Evolutionary conservation across 2,113 vertebrate species (phyloP), one percentile per base, ranked within the genome.

Genomic region (Patagioenas fasciata): DNA sequence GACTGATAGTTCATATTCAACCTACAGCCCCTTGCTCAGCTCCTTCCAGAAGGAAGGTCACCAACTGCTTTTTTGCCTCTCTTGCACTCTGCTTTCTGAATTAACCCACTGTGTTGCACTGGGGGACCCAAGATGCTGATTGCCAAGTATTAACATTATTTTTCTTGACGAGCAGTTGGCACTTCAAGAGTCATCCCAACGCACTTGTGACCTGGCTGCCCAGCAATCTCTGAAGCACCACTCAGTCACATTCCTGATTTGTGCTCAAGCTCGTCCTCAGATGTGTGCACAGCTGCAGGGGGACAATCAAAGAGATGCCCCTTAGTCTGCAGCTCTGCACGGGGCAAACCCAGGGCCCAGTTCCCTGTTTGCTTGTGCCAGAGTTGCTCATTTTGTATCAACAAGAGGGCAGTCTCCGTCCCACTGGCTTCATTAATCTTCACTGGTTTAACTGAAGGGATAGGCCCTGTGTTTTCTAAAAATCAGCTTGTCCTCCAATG

Each of bases 401-500:
- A 24, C 19, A 18, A 47, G 28, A 50, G 9, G 25, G 26, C 58
- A 15, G 56, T 62, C 36, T 81, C 53, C 10, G 29, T 19, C 26
- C 36, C 25, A 1, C 29, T 34, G 34, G 2, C 36, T 62, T 83
- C 20, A 26, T 54, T 66, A 62, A 60, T 32, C 36, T n/a, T 75
- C 23, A 32, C 40, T 60, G 38, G 18, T 78, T 93, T 86, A 71
- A 36, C 64, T 23, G 85, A 40, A 89, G 56, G 20, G 15, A 85
- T 23, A 61, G 48, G 34, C 26, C 20, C 47, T 0, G 0, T 62
- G 80, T 85, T 89, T 67, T 74, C 61, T 87, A 4, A 94, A 89
- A 62, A 90, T 88, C 95, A 95, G 51, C 88, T 96, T 97, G 94
- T 93, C 94, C 90, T 97, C 92, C 96, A 96, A 96, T 95, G 98